Percentiles rank a stretch among this genome's conserved stretches.
phyloP scores from a whole-genome alignment of 2,113 vertebrate species.

The Motacilla tschutschensis region DNA sequence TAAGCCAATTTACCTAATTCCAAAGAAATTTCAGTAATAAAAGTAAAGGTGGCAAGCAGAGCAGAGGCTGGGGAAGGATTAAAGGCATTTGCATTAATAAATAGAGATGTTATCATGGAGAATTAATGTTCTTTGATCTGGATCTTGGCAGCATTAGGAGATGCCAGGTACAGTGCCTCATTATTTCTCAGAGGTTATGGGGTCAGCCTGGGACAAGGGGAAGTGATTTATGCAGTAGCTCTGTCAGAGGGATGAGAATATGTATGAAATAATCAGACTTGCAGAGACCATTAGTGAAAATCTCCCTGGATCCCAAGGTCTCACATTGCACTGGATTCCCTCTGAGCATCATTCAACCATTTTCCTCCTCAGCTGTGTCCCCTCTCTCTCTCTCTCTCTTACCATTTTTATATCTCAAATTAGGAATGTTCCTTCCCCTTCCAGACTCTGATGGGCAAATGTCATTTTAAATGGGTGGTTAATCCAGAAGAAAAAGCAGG shows the following conservation, averaged over 20 bases:
- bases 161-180: constrained; percentile 29
- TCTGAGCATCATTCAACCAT: not conserved
- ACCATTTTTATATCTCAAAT: not conserved
- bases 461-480: not conserved
- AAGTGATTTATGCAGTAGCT: constrained; percentile 54
- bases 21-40: constrained; percentile 25
- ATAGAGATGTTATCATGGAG: constrained; percentile 58
- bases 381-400: not conserved
- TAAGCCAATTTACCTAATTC: constrained; percentile 39
- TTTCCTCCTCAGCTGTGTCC: not conserved
- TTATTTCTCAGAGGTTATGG: constrained; percentile 55
- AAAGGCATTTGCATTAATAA: constrained; percentile 66
- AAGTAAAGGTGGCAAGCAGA: constrained; percentile 15
- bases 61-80: constrained; percentile 27
- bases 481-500: not conserved
- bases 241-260: constrained; percentile 41
- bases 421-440: not conserved
- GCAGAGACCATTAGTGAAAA: constrained; percentile 35
- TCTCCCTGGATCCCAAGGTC: constrained; percentile 10
- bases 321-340: not conserved
- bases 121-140: constrained; percentile 64
- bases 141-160: constrained; percentile 50
- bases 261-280: constrained; percentile 47
- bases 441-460: not conserved
- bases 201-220: constrained; percentile 50